A percentile compares a stretch with the other conserved stretches of the same genome.
Evolutionary conservation across 2,888 invertebrate genomes (phyloP).

Genomic region (Atherix ibis): DNA sequence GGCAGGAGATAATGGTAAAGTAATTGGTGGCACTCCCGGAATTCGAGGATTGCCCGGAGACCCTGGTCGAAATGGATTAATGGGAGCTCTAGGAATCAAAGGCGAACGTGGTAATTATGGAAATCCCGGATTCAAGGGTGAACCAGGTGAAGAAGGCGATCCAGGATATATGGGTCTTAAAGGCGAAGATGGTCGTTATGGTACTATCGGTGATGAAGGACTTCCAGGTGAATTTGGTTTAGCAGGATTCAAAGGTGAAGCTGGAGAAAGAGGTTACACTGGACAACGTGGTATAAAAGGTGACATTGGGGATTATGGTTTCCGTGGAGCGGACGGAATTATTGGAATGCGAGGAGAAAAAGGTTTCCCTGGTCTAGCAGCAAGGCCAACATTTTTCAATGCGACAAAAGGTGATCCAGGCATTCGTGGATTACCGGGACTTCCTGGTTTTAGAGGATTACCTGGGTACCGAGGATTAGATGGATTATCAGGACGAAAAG

Average conservation of each 20-base stretch:
- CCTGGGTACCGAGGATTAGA: constrained; percentile 31
- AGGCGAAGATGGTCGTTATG: constrained; percentile 36
- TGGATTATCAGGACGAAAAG: constrained; percentile 34
- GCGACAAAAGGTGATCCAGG: constrained; percentile 36
- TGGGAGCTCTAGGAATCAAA: constrained; percentile 36
- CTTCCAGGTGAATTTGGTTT: constrained; percentile 33
- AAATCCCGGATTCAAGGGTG: constrained; percentile 37
- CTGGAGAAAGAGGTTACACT: constrained; percentile 36
- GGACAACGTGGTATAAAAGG: constrained; percentile 46
- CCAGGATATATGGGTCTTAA: constrained; percentile 24
- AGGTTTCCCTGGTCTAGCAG: constrained; percentile 34
- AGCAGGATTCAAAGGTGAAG: constrained; percentile 38
- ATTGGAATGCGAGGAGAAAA: constrained; percentile 21
- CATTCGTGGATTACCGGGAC: constrained; percentile 29
- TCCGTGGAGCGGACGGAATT: constrained; percentile 31
- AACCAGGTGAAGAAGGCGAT: constrained; percentile 34
- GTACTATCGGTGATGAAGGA: constrained; percentile 36
- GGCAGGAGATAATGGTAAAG: constrained; percentile 40
- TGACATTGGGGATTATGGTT: constrained; percentile 35
- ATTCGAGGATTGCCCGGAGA: constrained; percentile 46
- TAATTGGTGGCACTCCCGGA: constrained; percentile 35
- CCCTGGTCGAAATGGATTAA: constrained; percentile 36
- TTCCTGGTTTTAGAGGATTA: constrained; percentile 30
- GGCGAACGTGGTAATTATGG: constrained; percentile 36
- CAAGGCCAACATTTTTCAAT: constrained; percentile 20